These are phyloP conservation scores for Urocyon cinereoargenteus DNA, from an alignment of 2,797 vertebrate genomes.

Conservation along the genomic window DNA sequence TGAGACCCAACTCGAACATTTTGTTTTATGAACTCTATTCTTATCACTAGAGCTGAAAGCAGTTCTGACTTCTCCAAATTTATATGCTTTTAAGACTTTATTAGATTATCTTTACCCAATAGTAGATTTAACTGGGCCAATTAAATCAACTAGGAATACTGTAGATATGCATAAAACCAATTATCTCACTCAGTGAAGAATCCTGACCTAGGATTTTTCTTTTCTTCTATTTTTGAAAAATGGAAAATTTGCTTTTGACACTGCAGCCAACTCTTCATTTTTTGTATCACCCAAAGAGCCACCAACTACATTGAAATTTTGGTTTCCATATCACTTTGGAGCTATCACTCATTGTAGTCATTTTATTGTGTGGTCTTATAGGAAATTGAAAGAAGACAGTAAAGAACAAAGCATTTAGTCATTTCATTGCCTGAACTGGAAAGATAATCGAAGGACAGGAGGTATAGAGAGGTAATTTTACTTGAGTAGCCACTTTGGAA, in stretches of 20 bases:
- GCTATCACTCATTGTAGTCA: background rate
- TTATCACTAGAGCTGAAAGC: background rate
- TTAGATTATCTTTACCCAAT: background rate
- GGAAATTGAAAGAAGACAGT: background rate
- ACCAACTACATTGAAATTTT: background rate
- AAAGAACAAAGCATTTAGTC: background rate
- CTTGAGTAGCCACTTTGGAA: background rate
- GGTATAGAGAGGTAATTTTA: background rate
- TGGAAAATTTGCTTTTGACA: background rate
- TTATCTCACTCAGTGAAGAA: background rate
- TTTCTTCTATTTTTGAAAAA: background rate
- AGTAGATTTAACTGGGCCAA: background rate
- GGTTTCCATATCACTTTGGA: background rate
- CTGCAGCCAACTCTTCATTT: background rate
- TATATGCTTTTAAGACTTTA: background rate
- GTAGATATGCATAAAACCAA: background rate
- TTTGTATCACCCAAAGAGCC: background rate
- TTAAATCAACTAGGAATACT: background rate
- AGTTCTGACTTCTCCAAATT: background rate
- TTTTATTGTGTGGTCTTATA: background rate
- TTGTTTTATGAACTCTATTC: background rate
- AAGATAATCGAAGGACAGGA: background rate
- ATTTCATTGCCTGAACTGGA: background rate
- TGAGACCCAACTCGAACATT: background rate
- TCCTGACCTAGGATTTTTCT: background rate